Conservation (phyloP, 2,888 invertebrate species). For the Mesorhabditis sp. region DNA sequence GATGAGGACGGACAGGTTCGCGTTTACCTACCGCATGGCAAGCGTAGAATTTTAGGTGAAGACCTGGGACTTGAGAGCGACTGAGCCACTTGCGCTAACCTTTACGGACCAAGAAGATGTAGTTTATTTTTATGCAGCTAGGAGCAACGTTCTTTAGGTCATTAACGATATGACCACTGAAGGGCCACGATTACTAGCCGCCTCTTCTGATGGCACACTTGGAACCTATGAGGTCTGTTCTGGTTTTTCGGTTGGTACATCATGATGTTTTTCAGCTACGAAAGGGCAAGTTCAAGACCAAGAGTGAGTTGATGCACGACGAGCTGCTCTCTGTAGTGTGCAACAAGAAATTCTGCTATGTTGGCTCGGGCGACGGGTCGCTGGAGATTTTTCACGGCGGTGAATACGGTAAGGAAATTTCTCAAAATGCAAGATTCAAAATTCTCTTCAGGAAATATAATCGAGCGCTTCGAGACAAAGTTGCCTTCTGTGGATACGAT, state of each 20-base stretch:
- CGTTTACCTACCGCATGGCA: too few species aligned
- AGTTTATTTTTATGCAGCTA: not conserved
- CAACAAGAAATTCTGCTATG: constrained; percentile 3
- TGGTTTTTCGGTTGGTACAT: not conserved
- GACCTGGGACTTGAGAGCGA: not conserved
- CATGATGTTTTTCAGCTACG: not conserved
- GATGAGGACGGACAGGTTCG: not conserved
- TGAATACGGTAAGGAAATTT: not conserved
- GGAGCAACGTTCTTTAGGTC: not conserved
- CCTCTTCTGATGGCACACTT: not conserved
- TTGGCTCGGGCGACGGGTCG: not conserved
- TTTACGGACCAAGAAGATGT: constrained; percentile 1
- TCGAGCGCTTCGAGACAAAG: constrained; percentile 4
- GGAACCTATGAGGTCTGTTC: not conserved
- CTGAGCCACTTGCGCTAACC: not conserved
- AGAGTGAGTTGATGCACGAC: not conserved
- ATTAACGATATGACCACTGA: not conserved
- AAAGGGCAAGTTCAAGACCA: not conserved
- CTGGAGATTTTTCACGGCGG: constrained; percentile 1
- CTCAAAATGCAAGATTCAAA: not conserved
- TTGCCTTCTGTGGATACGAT: not conserved
- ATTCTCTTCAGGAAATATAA: not conserved
- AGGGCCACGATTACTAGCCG: not conserved
- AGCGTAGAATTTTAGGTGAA: not conserved
- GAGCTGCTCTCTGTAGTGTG: not conserved